Evolutionary conservation across 2,888 invertebrate genomes (phyloP).

Genomic region (Scaptomyza tumidula): DNA sequence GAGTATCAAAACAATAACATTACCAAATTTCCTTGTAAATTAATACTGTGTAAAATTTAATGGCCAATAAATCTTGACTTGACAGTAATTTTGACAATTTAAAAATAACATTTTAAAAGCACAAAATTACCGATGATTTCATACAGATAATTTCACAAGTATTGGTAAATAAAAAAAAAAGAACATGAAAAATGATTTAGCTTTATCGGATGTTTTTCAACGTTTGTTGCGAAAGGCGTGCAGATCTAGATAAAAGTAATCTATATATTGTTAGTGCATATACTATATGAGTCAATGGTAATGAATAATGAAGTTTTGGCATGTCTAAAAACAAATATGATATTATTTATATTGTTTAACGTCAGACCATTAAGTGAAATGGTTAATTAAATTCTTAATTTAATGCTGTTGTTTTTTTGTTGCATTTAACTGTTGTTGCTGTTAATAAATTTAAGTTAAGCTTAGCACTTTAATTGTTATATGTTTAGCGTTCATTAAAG

Average conservation of each 20-base stretch:
- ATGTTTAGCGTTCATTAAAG: conserved; percentile 55
- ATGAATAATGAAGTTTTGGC: conserved; percentile 10
- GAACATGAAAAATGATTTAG: conserved; percentile 32
- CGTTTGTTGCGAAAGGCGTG: conserved; percentile 9
- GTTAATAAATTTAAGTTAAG: conserved; percentile 12
- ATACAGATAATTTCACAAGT: conserved; percentile 23
- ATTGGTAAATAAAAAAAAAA: conserved; percentile 25
- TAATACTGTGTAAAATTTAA: neutral
- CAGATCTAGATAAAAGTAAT: conserved; percentile 19
- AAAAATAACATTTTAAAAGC: neutral
- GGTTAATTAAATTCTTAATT: conserved; percentile 28
- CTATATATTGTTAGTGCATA: neutral
- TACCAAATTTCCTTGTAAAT: neutral
- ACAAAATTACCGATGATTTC: conserved; percentile 8
- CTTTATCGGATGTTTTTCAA: conserved; percentile 11
- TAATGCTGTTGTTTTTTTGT: neutral
- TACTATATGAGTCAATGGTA: neutral
- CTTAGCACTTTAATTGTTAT: conserved; percentile 63
- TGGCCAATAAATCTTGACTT: no score
- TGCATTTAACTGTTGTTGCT: neutral
- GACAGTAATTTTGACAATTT: neutral
- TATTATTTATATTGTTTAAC: conserved; percentile 13
- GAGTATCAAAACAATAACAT: neutral
- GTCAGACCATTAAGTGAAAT: neutral
- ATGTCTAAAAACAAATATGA: conserved; percentile 15